Evolutionary conservation across 2,113 vertebrate species (phyloP).

Genomic region (Rynchops niger): DNA sequence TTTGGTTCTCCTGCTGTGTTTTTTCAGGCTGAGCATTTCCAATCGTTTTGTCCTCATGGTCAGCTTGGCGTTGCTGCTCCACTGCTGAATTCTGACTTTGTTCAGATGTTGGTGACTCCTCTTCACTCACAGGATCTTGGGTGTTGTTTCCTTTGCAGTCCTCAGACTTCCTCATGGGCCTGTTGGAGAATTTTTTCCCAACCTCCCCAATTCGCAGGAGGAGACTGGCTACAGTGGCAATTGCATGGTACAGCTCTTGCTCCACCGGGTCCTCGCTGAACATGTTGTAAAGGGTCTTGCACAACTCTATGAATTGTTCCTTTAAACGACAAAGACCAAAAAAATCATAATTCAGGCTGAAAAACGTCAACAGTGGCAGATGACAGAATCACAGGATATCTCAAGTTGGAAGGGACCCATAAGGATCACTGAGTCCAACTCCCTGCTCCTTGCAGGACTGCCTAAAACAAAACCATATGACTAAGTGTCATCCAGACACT

Average conservation of each 20-base stretch:
- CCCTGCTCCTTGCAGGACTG: background rate
- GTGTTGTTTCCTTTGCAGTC: background rate
- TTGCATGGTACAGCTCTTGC: slow-evolving; percentile 93
- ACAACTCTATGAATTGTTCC: slow-evolving; percentile 98
- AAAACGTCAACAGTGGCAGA: background rate
- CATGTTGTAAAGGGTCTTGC: slow-evolving; percentile 98
- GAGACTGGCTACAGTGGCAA: slow-evolving; percentile 94
- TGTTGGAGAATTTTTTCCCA: slow-evolving; percentile 88
- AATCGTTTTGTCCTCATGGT: slow-evolving; percentile 34
- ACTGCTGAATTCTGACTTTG: slow-evolving; percentile 41
- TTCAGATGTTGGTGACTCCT: slow-evolving; percentile 54
- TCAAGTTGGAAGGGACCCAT: background rate
- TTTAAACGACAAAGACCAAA: slow-evolving; percentile 60
- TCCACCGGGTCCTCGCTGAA: slow-evolving; percentile 91
- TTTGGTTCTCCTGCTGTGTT: slow-evolving; percentile 62
- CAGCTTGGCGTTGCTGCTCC: slow-evolving; percentile 48
- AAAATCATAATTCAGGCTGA: background rate
- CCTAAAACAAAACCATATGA: background rate
- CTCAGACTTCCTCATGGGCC: slow-evolving; percentile 70
- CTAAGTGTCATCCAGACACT: background rate
- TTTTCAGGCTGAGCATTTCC: slow-evolving; percentile 53
- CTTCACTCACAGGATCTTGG: slow-evolving; percentile 55
- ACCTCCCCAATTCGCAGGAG: slow-evolving; percentile 94
- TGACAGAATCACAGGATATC: background rate
- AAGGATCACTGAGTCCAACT: background rate